These are phyloP conservation scores for Peromyscus melanophrys DNA, from an alignment of 2,797 vertebrate genomes.

Conservation along the genomic window DNA sequence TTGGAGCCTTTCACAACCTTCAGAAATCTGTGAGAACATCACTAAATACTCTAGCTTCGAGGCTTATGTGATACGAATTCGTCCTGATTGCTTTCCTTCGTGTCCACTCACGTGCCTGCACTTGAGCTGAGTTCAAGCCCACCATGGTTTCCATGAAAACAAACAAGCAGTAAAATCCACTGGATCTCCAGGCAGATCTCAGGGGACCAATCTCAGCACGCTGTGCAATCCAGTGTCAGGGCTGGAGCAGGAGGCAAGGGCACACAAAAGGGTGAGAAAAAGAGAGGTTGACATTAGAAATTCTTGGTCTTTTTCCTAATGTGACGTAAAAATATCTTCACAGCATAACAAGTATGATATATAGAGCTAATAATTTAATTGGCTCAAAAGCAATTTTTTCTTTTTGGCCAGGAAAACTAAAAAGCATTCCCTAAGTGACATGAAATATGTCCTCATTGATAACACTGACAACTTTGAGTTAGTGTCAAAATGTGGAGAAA, in stretches of 20 bases:
- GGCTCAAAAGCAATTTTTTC: neutral
- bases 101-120: neutral
- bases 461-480: slow-evolving; percentile 4
- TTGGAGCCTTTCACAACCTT: neutral
- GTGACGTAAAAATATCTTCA: slow-evolving; percentile 41
- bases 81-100: neutral
- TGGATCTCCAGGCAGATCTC: neutral
- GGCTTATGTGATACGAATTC: too few species aligned
- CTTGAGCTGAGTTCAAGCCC: neutral
- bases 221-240: neutral
- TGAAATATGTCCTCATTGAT: neutral
- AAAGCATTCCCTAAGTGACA: neutral
- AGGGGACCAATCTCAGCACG: neutral
- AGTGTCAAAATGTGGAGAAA: slow-evolving; percentile 15
- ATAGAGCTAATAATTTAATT: slow-evolving; percentile 40
- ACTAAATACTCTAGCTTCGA: neutral
- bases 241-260: neutral
- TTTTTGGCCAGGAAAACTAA: slow-evolving; percentile 17
- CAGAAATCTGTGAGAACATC: neutral
- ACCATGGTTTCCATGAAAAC: neutral
- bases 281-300: slow-evolving; percentile 18
- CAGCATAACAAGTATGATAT: neutral
- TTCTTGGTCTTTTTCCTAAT: slow-evolving; percentile 19
- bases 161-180: neutral
- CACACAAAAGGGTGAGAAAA: neutral